Base-by-base conservation (phyloP, 2,888 invertebrate genomes). In the Campaea margaritaria region DNA sequence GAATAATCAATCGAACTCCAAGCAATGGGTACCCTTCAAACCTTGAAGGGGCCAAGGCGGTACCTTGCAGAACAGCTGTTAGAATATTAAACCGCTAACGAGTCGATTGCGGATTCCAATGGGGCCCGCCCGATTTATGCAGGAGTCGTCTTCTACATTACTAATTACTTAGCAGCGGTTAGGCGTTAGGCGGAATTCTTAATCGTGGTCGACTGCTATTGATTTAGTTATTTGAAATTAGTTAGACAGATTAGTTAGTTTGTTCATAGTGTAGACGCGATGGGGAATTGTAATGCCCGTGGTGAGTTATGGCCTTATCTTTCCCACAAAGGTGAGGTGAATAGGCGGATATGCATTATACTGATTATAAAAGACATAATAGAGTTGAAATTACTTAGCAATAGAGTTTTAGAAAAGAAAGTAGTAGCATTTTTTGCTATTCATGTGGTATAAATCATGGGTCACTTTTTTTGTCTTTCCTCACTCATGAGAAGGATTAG, bases 101-200 rank as follows among this genome's bases (percentile, higher is more conserved):
- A 58, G 27, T 38, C 42, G 45, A 61, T 64, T 61, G 49, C 49
- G 55, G 55, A 64, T 58, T 58, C 58, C 42, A 14, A 54, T 42
- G 53, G 58, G 46, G 42, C 31, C 16, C 36, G 42, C 31, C 16
- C 36, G 58, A 52, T 64, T 61, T 52, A 58, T 58, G 61, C 61
- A 55, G 58, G 56, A 52, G 15, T 53, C 46, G 58, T 58, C 64
- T 58, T 49, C 42, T 58, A 55, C 64, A 61, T 64, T 39, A 39
- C 52, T 61, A 64, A 61, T 58, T 64, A 61, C 49, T 28, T n/a
- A 38, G 42, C 15, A 14, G 39, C 11, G 47, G 50, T 38, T 21
- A 21, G 21, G 21, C 21, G 21, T 5, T 2, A 2, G 27, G 28
- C 41, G 21, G 43, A 43, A n/a, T 57, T 12, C 28, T 57, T 50